A percentile compares a stretch with the other conserved stretches of the same genome.
Conservation (phyloP, 2,888 invertebrate genomes). For the Isotomurus palustris region DNA sequence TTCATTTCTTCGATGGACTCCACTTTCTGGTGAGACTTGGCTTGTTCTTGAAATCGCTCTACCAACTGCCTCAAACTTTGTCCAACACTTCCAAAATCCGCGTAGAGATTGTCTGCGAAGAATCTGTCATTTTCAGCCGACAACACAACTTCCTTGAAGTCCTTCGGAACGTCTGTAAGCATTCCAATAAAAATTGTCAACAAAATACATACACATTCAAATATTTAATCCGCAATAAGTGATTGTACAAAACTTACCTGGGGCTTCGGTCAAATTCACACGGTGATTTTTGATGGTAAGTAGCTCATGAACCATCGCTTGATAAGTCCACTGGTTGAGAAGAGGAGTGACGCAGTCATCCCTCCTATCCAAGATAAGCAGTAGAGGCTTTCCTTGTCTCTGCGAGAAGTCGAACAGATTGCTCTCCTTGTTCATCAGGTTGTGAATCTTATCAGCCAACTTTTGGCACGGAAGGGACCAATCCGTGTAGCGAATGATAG, state of each 20-base stretch:
- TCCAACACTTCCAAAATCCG: slow-evolving; percentile 98
- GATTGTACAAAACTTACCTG: slow-evolving; percentile 53
- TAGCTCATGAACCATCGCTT: slow-evolving; percentile 99
- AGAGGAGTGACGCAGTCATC: slow-evolving; percentile 95
- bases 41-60: slow-evolving; percentile 95
- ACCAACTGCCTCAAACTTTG: slow-evolving; percentile 89
- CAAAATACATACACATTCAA: slow-evolving; percentile 6
- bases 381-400: slow-evolving; percentile 64
- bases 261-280: slow-evolving; percentile 78
- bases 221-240: background rate
- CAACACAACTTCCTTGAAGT: slow-evolving; percentile 86
- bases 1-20: slow-evolving; percentile 98
- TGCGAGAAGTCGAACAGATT: slow-evolving; percentile 81
- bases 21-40: slow-evolving; percentile 92
- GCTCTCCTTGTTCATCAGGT: slow-evolving; percentile 81
- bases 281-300: slow-evolving; percentile 88
- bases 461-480: slow-evolving; percentile 79
- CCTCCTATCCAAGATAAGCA: slow-evolving; percentile 85
- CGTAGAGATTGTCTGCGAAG: slow-evolving; percentile 80
- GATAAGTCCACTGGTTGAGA: slow-evolving; percentile 97
- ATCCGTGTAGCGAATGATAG: slow-evolving; percentile 80
- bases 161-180: slow-evolving; percentile 65
- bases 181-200: too few species aligned
- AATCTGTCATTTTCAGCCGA: slow-evolving; percentile 96
- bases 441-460: slow-evolving; percentile 76